Percentiles rank a stretch among this genome's conserved stretches.
Conservation (phyloP, 2,888 invertebrate genomes). For the Drosophila yooni region DNA sequence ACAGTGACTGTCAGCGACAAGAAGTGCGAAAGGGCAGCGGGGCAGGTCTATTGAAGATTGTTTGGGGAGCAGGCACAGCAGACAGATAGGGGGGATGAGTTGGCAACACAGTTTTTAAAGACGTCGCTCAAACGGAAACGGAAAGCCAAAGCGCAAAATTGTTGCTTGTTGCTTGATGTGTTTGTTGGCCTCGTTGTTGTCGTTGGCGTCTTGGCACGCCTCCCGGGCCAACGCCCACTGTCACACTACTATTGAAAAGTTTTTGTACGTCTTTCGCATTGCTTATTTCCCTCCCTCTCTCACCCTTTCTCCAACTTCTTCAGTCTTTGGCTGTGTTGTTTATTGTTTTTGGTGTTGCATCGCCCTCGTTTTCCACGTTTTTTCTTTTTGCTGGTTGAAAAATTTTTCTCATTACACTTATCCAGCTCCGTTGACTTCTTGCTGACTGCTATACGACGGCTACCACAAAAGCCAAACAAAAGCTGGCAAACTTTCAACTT, state of each 20-base stretch:
- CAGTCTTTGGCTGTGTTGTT: constrained; percentile 39
- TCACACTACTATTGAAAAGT: constrained; percentile 68
- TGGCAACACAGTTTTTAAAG: constrained; percentile 51
- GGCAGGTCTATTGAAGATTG: constrained; percentile 22
- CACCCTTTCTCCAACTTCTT: background rate
- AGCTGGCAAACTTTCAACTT: constrained; percentile 57
- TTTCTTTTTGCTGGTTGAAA: constrained; percentile 32
- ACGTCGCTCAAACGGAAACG: constrained; percentile 52
- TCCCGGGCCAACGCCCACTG: constrained; percentile 52
- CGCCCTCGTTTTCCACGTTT: constrained; percentile 48
- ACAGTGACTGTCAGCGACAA: constrained; percentile 57
- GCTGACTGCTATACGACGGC: constrained; percentile 11
- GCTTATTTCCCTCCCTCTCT: background rate
- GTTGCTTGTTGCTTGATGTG: constrained; percentile 44
- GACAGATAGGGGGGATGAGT: background rate
- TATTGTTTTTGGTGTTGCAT: constrained; percentile 56
- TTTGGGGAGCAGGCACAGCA: background rate
- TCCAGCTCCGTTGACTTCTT: constrained; percentile 40
- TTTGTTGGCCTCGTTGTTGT: constrained; percentile 18
- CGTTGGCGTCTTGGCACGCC: constrained; percentile 34
- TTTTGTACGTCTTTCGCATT: constrained; percentile 32
- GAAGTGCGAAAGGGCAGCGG: constrained; percentile 17
- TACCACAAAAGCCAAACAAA: constrained; percentile 39
- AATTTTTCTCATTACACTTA: constrained; percentile 77
- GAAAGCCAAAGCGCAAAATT: constrained; percentile 62